These are phyloP conservation scores for Rhombomys opimus DNA, from an alignment of 2,113 vertebrate species.

Conservation along the genomic window DNA sequence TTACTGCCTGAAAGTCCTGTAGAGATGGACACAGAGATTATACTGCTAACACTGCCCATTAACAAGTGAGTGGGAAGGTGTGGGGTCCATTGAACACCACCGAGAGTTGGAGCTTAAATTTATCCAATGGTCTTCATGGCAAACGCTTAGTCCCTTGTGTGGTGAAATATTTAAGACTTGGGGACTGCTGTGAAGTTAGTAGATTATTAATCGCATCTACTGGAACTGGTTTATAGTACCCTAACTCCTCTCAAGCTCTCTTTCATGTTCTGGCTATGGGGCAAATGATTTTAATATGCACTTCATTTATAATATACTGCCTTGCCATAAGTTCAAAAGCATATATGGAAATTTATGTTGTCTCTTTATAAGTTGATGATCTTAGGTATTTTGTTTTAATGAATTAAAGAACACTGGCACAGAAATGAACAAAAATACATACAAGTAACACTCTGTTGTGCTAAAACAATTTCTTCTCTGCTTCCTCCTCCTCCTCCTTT, in stretches of 20 bases:
- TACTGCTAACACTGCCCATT: background rate
- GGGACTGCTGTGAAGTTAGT: background rate
- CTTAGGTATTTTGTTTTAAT: background rate
- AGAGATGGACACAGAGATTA: background rate
- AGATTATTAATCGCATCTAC: too few relatives aligned
- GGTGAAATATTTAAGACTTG: background rate
- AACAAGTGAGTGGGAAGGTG: background rate
- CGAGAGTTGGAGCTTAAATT: background rate
- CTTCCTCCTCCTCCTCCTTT: background rate
- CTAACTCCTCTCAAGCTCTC: too few relatives aligned
- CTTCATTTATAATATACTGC: background rate
- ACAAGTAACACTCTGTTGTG: background rate
- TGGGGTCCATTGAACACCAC: background rate
- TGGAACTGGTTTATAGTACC: background rate
- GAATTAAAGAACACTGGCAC: background rate
- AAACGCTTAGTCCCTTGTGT: background rate
- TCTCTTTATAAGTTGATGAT: background rate
- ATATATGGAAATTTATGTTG: background rate
- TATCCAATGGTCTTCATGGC: background rate
- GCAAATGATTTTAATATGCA: background rate
- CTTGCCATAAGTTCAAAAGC: background rate
- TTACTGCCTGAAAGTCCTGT: too few relatives aligned
- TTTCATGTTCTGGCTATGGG: background rate
- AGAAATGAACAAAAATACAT: background rate
- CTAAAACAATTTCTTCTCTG: background rate